These are phyloP conservation scores for Agonopterix heracliana DNA, from an alignment of 2,888 invertebrate genomes.

Conservation along the genomic window DNA sequence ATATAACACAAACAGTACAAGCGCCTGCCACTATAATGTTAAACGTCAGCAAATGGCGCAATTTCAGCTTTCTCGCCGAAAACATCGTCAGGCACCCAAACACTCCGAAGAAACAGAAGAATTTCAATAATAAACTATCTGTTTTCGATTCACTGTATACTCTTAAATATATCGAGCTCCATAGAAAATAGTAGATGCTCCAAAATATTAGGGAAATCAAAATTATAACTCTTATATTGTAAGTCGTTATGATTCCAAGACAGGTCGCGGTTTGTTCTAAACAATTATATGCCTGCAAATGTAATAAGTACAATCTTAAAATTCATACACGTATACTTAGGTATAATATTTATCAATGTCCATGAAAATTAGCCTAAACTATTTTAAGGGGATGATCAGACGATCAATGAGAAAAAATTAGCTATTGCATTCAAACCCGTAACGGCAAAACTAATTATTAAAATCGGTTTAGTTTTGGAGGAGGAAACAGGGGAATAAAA, in stretches of 20 bases:
- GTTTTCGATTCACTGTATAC: conserved; percentile 30
- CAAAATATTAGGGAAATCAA: conserved; percentile 36
- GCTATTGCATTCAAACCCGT: too few relatives aligned
- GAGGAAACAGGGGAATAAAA: too few relatives aligned
- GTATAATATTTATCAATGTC: too few relatives aligned
- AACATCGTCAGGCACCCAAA: conserved; percentile 37
- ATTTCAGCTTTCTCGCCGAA: conserved; percentile 33
- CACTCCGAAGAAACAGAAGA: conserved; percentile 31
- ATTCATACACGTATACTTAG: too few relatives aligned
- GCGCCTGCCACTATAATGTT: conserved; percentile 42
- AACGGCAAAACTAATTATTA: too few relatives aligned
- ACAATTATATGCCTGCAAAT: conserved; percentile 55
- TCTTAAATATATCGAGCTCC: conserved; percentile 48
- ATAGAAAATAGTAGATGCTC: conserved; percentile 44
- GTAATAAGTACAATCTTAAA: background rate
- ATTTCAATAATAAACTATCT: conserved; percentile 27
- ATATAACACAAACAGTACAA: conserved; percentile 27
- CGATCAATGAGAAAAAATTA: too few relatives aligned
- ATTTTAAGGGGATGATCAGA: too few relatives aligned
- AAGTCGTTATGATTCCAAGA: conserved; percentile 39
- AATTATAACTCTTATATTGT: conserved; percentile 43
- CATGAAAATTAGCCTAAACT: too few relatives aligned
- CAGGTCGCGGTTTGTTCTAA: conserved; percentile 55
- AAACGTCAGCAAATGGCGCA: conserved; percentile 38
- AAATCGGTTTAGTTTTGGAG: too few relatives aligned